Evolutionary conservation across 1,140 invertebrate genomes (phyloP).

Genomic region (Tribolium castaneum): DNA sequence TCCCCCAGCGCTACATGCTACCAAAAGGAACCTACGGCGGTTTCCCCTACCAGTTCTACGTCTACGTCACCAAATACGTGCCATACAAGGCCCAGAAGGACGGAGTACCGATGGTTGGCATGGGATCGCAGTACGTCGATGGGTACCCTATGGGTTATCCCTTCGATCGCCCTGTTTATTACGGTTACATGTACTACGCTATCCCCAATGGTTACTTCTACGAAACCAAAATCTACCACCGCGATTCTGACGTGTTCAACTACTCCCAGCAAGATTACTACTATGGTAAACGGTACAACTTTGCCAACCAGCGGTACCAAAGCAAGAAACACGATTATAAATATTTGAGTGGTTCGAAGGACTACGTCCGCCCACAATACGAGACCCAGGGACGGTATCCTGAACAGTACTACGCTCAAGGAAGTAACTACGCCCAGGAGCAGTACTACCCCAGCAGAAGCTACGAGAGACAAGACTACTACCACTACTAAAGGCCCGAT

Average conservation of each 20-base stretch:
- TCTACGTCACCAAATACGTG: conserved; percentile 69
- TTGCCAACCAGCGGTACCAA: neutral
- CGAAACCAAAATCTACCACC: conserved; percentile 73
- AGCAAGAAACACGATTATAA: neutral
- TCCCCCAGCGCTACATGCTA: conserved; percentile 68
- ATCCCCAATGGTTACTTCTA: conserved; percentile 75
- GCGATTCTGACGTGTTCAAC: conserved; percentile 66
- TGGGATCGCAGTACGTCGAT: conserved; percentile 60
- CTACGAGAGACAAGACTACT: neutral
- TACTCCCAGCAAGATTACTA: conserved; percentile 60
- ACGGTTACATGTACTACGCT: conserved; percentile 63
- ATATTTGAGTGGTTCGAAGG: neutral
- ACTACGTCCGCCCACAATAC: too few relatives aligned
- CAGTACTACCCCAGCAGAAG: neutral
- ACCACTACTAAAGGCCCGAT: neutral
- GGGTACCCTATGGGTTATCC: conserved; percentile 75
- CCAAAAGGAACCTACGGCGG: conserved; percentile 76
- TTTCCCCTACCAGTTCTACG: conserved; percentile 73
- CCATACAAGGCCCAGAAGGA: conserved; percentile 37
- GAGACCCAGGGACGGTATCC: neutral
- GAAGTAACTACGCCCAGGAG: neutral
- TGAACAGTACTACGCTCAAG: neutral
- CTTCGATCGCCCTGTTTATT: conserved; percentile 72
- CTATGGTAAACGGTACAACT: neutral
- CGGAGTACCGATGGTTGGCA: conserved; percentile 43